Base-by-base conservation (phyloP, 2,113 vertebrate genomes). In the Pantherophis guttatus region DNA sequence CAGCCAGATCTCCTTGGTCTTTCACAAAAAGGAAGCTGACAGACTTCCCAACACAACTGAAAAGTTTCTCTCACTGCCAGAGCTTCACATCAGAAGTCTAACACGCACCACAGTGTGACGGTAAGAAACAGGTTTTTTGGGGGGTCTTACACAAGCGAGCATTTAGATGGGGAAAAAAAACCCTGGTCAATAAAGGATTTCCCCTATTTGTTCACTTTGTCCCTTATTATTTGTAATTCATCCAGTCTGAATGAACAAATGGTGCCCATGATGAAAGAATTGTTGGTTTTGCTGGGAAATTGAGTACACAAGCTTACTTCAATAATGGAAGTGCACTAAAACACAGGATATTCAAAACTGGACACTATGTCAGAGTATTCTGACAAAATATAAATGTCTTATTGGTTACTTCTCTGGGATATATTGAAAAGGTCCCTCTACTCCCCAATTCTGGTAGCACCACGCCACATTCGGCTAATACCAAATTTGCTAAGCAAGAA, bases 301-400 rank as follows among this genome's bases (percentile, higher is more conserved):
- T 0, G 0, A 48, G 59, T 29, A 2, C 1, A 19, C 53, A 12
- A 87, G 8, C 91, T 93, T 3, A 1, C 24, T 39, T 23, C 17
- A 65, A 33, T 90, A n/a, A 6, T 3, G n/a, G 12, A 62, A 62
- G 13, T 39, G 50, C 17, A 88, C 8, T 70, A 23, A 88, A 88
- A 44, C 50, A 70, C 55, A 81, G 48, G 48, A 10, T 39, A 57
- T 3, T 12, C 39, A 21, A 33, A 33, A 21, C 52, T 0, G 24
- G 19, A 19, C 3, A 5, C 11, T 54, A 26, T 21, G 85, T 26
- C 44, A 48, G 0, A 85, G 55, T 26, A 7, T 48, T 44, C 75
- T 2, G 5, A 39, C 75, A 86, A 86, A 85, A 91, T 21, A 33
- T 85, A 3, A n/a, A 24, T 26, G 2, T 87, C 48, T 53, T 21